These are phyloP conservation scores for Hemicentrotus pulcherrimus DNA, from an alignment of 35 echinoderm and acorn worm genomes.

Conservation along the genomic window DNA sequence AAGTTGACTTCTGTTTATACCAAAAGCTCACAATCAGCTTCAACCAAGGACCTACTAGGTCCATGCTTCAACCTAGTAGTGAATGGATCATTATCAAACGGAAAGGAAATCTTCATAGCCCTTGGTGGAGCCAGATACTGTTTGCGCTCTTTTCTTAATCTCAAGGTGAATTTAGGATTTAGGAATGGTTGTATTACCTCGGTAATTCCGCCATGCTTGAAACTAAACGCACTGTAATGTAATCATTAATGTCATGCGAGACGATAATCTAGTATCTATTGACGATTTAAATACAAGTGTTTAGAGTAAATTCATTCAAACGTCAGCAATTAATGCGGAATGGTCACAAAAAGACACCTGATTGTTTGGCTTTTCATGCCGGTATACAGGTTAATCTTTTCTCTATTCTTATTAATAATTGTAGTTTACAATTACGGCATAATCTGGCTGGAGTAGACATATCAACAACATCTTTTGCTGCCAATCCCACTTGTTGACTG, in stretches of 20 bases:
- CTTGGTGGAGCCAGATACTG: background rate
- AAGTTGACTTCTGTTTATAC: background rate
- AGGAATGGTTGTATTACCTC: background rate
- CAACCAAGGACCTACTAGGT: background rate
- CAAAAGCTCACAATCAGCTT: background rate
- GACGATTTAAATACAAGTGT: background rate
- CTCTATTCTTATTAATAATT: no score
- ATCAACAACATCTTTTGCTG: no score
- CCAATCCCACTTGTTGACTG: no score
- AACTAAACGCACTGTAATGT: constrained; percentile 1
- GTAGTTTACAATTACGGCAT: no score
- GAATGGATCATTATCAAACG: background rate
- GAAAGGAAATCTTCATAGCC: background rate
- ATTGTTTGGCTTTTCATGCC: no score
- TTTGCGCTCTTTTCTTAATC: background rate
- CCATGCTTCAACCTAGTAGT: background rate
- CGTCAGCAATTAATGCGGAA: no score
- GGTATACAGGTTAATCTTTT: no score
- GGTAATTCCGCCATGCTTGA: background rate
- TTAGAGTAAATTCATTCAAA: background rate
- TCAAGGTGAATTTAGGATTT: background rate
- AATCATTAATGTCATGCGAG: background rate
- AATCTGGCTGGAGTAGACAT: no score
- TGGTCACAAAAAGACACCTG: no score
- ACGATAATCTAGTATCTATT: background rate